Evolutionary conservation across 2,888 invertebrate species (phyloP).

Genomic region (Dynastes maya): DNA sequence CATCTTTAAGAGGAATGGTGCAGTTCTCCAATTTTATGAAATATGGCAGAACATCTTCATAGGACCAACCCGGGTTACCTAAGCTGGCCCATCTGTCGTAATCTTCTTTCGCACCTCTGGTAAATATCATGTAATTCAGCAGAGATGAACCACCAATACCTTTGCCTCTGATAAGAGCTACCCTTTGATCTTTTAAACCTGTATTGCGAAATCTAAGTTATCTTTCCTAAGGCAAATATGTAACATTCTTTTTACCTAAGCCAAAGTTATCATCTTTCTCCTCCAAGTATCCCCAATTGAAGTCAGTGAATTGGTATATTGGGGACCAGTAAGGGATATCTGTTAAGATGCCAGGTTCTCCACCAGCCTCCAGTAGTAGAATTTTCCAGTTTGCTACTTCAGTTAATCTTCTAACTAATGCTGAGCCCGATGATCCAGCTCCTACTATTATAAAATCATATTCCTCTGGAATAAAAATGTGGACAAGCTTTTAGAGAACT

Average conservation of each 20-base stretch:
- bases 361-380: slow-evolving; percentile 63
- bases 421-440: slow-evolving; percentile 71
- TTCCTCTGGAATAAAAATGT: neutral
- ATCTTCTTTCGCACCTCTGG: slow-evolving; percentile 80
- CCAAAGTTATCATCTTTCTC: slow-evolving; percentile 60
- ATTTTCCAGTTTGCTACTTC: slow-evolving; percentile 68
- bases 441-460: slow-evolving; percentile 72
- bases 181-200: slow-evolving; percentile 58
- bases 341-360: slow-evolving; percentile 65
- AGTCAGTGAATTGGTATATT: slow-evolving; percentile 71
- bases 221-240: neutral
- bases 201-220: neutral
- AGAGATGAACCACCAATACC: slow-evolving; percentile 76
- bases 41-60: slow-evolving; percentile 70
- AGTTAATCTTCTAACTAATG: slow-evolving; percentile 71
- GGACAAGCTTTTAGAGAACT: neutral
- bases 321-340: slow-evolving; percentile 71
- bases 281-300: slow-evolving; percentile 74
- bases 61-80: slow-evolving; percentile 83
- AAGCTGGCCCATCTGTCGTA: slow-evolving; percentile 79
- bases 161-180: slow-evolving; percentile 75
- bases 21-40: slow-evolving; percentile 71
- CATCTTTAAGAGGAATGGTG: slow-evolving; percentile 62
- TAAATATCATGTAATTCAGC: slow-evolving; percentile 81
- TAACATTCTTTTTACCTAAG: slow-evolving; percentile 64